Base-by-base conservation (phyloP, 2,113 vertebrate genomes). In the Sardina pilchardus region DNA sequence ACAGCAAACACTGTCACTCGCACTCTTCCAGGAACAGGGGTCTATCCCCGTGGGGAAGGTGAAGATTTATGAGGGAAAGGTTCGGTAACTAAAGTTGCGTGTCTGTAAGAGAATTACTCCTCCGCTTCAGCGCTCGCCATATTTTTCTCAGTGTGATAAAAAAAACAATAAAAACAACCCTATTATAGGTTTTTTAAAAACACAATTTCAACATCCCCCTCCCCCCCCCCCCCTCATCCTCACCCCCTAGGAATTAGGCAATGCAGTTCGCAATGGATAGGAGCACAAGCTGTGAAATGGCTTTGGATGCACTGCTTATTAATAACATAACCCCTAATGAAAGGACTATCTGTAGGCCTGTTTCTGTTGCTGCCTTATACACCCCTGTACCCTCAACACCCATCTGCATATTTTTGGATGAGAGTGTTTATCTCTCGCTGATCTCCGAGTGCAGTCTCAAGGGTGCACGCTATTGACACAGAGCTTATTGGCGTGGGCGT, bases 21-120 rank as follows among this genome's bases (percentile, higher is more conserved):
- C 84, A 84, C 39, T 81, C 84, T 90, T 86, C 84, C 16, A 84
- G 90, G 90, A 91, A 90, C 84, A 3, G 87, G 85, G 85, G 89
- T 88, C 90, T 85, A 75, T 91, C 91, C 85, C 83, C 87, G 86
- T 89, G 92, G 91, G 91, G 91, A 89, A 83, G 82, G 84, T 59
- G 86, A 91, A 94, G 94, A 95, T 95, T 95, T 94, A 95, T 94
- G 92, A 92, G 83, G 91, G 87, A 90, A 87, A 88, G 82, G 87
- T 89, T 90, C 90, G 88, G 89, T 93, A 94, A 83, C 91, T 92
- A 89, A 91, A 93, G 90, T 82, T 39, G 85, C 71, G 63, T 90
- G 89, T 91, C 90, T 92, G 82, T 59, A 89, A 87, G 90, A 91
- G 90, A 90, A 91, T 88, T 91, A 88, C 89, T 85, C 86, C 89